Evolutionary conservation across 2,888 invertebrate genomes (phyloP).

Genomic region (Dromius quadrimaculatus): DNA sequence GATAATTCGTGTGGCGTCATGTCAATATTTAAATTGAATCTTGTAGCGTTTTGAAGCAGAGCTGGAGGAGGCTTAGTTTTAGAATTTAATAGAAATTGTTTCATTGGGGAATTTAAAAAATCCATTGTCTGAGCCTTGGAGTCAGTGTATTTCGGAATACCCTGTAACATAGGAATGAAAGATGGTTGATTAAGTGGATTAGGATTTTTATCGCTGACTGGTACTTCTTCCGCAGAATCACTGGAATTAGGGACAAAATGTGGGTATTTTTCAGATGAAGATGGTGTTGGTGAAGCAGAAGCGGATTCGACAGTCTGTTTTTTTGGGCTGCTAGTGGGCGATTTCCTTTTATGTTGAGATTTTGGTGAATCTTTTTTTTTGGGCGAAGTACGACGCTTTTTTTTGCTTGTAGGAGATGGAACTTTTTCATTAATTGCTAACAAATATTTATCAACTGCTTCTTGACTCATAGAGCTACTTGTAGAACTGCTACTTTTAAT

Average conservation of each 20-base stretch:
- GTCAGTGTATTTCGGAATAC: conserved; percentile 63
- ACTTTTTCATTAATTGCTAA: conserved; percentile 58
- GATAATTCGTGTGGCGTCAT: conserved; percentile 65
- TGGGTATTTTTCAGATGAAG: no score
- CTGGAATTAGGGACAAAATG: no score
- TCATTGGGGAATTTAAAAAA: conserved; percentile 31
- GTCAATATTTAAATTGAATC: conserved; percentile 59
- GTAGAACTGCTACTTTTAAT: conserved; percentile 36
- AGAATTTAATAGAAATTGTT: conserved; percentile 40
- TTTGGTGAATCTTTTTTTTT: not conserved
- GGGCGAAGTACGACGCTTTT: conserved; percentile 13
- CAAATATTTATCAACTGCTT: conserved; percentile 56
- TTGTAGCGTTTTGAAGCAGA: conserved; percentile 60
- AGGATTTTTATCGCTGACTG: conserved; percentile 24
- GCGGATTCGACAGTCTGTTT: no score
- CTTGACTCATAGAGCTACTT: conserved; percentile 58
- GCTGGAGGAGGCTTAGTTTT: conserved; percentile 63
- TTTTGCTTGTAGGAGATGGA: conserved; percentile 53
- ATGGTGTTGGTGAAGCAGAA: no score
- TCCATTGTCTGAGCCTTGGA: conserved; percentile 18
- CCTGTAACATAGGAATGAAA: conserved; percentile 62
- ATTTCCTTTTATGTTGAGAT: conserved; percentile 1
- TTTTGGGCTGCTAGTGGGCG: conserved; percentile 53
- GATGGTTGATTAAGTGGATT: conserved; percentile 24
- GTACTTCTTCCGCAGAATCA: conserved; percentile 39